Evolutionary conservation across 1,140 invertebrate genomes (phyloP), one percentile per base, ranked within the genome.

Genomic region (Pachypeltis micranthus): DNA sequence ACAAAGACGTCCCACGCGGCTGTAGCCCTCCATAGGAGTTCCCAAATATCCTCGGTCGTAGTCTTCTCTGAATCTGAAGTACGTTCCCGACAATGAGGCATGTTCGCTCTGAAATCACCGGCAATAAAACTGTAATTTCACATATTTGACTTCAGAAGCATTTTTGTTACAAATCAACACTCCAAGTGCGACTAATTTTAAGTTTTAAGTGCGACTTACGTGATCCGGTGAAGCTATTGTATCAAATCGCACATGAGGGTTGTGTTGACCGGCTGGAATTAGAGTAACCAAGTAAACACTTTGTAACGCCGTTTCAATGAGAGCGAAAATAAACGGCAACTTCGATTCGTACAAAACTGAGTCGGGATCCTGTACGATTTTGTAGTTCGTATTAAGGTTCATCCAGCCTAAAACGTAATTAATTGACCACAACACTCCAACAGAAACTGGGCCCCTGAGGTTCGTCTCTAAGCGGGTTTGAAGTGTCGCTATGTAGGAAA

Each of bases 11-110:
- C 91, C 92, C 1, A 85, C 69, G 69, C 79, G 80, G 27, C 80
- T 82, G 12, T 78, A 75, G 64, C 83, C 80, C 72, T 93, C 87
- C 81, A 93, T 87, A 7, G 90, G 91, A 54, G 85, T 82, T 0
- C 88, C 87, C 59, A 92, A 75, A 66, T 88, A 81, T 44, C 75
- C 76, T 3, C 83, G 80, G 69, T 88, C 85, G 16, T 29, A n/a
- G 68, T 86, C 83, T 64, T 81, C 79, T n/a, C 74, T 69, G 64
- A 85, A 82, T 59, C 79, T 74, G 62, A 78, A 76, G 69, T 85
- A 85, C 24, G 72, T 76, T 65, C 74, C 74, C 65, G 77, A 67
- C 59, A 79, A 68, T 28, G 75, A 71, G 44, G 74, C 78, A 34
- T 66, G 72, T 67, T 78, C 75, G 67, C 76, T 74, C 65, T 62